Evolutionary conservation across 1,140 invertebrate species (phyloP).

Genomic region (Diorhabda carinulata): DNA sequence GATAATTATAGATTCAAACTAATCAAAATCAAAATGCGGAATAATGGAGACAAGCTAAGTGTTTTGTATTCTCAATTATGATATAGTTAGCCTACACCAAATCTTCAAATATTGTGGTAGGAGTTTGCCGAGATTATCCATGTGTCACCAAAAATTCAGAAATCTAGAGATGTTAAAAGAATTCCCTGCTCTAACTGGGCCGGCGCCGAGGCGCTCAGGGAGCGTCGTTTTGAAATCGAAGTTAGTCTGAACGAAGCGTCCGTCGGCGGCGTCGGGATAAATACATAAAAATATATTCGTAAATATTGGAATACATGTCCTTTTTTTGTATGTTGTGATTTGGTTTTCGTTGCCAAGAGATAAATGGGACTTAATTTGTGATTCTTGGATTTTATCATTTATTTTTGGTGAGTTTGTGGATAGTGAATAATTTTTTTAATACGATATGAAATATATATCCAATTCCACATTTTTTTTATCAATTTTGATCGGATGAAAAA

Average conservation of each 20-base stretch:
- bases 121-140: slow-evolving; percentile 11
- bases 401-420: no score
- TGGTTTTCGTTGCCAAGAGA: not conserved
- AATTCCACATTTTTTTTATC: no score
- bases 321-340: not conserved
- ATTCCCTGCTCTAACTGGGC: slow-evolving; percentile 7
- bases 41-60: no score
- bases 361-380: not conserved
- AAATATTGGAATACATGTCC: slow-evolving; percentile 8
- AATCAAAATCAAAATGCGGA: no score
- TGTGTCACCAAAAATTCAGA: slow-evolving; percentile 10
- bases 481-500: no score
- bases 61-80: not conserved
- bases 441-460: no score
- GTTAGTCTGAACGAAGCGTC: slow-evolving; percentile 10
- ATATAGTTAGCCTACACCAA: slow-evolving; percentile 6
- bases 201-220: slow-evolving; percentile 15
- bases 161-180: not conserved
- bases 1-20: no score
- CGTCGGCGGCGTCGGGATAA: not conserved
- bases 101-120: slow-evolving; percentile 17
- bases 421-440: no score
- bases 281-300: not conserved
- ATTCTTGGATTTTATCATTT: not conserved
- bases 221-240: slow-evolving; percentile 15